Base-by-base conservation (phyloP, 2,113 vertebrate species). In the Suncus etruscus region DNA sequence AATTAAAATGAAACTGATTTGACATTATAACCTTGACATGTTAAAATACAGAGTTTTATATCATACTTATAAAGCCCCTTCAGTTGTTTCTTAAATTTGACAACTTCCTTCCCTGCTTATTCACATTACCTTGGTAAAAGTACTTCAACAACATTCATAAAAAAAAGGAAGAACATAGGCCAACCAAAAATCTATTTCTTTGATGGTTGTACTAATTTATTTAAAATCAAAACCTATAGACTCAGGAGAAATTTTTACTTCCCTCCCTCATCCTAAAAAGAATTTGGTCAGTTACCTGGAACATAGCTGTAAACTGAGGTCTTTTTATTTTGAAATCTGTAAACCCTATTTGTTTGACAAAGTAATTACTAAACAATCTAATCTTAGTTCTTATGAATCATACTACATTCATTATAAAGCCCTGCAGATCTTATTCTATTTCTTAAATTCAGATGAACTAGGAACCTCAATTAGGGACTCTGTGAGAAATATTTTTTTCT, bases 31-130 rank as follows among this genome's bases (percentile, higher is more conserved):
- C 11, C 11, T 69, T 89, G 68, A 89, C 9, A 14, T 27, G 1
- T 69, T 81, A 81, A 81, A 58, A 18, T 15, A 69, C 85, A 88
- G 81, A 25, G 11, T 83, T 93, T 79, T 29, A 69, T 80, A 91
- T 79, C 29, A 69, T 10, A 79, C 16, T 85, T 4, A 51, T 79
- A 70, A 75, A 7, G 65, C 6, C 31, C 16, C 51, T 81, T 51
- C 4, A 68, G 75, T 79, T 3, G 45, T 79, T 1, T 66, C 8
- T 1, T 11, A n/a, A 70, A 89, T 48, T 80, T 65, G n/a, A 61
- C 11, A 87, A 12, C 10, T 48, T 20, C 16, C 24, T 86, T 87
- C 1, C 16, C 25, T 83, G 22, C 3, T 0, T 27, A 6, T 29
- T 9, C 50, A 65, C 50, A 45, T 61, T 81, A 39, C 32, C 8